These are phyloP conservation scores for Camponotus fellah DNA, from an alignment of 2,888 invertebrate species.

Conservation along the genomic window DNA sequence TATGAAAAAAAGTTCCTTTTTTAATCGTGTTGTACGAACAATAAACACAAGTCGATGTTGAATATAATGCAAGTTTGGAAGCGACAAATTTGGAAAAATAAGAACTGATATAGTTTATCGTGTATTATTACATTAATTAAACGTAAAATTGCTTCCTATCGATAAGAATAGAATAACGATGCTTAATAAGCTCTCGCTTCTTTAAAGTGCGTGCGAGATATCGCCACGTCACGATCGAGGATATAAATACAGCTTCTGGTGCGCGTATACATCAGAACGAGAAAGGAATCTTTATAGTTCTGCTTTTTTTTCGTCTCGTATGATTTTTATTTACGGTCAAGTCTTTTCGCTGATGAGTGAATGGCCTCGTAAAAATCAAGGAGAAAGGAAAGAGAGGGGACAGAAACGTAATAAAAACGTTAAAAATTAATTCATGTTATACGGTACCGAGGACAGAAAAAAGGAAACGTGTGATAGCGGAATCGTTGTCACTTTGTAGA, in stretches of 20 bases:
- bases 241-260: slow-evolving; percentile 56
- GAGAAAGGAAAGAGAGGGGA: background rate
- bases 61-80: background rate
- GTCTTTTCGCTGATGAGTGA: slow-evolving; percentile 63
- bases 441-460: slow-evolving; percentile 52
- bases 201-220: background rate
- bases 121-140: slow-evolving; percentile 7
- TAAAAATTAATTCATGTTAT: slow-evolving; percentile 67
- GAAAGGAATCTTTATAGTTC: slow-evolving; percentile 66
- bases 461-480: slow-evolving; percentile 3
- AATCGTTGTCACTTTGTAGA: slow-evolving; percentile 43
- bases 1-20: slow-evolving; percentile 1
- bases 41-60: background rate
- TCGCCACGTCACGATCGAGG: slow-evolving; percentile 28
- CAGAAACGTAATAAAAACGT: slow-evolving; percentile 59
- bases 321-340: slow-evolving; percentile 69
- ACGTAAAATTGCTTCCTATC: background rate
- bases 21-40: background rate
- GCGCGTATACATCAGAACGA: slow-evolving; percentile 54
- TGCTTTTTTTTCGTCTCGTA: slow-evolving; percentile 62
- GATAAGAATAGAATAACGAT: slow-evolving; percentile 10
- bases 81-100: background rate
- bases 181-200: background rate
- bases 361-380: slow-evolving; percentile 63
- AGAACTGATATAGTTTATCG: background rate